Evolutionary conservation across 1,140 invertebrate species (phyloP), one percentile per base, ranked within the genome.

Genomic region (Aradophagus sp.): DNA sequence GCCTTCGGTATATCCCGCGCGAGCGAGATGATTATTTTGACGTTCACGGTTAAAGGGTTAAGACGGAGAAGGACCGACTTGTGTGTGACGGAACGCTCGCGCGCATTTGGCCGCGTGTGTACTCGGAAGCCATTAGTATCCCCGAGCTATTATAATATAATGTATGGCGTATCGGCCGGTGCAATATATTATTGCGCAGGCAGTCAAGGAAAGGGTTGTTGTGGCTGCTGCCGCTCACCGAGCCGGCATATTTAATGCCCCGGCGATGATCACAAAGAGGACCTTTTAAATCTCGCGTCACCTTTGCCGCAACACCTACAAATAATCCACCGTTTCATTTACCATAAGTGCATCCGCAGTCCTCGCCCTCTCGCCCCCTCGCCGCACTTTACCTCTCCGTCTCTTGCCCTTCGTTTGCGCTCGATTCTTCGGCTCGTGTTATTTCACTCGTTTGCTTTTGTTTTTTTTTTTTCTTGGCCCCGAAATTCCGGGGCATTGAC

Each of bases 61-160:
- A 63, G 59, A 55, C 58, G 66, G 15, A 48, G 42, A 47, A 45
- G 45, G 67, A 52, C 58, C 52, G 55, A 48, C 65, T 44, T 41
- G 59, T 72, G 59, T 72, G 61, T 66, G 19, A 66, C 53, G 68
- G 44, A 65, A 61, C 36, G 55, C 56, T 55, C 47, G 42, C 36
- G 36, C 61, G 55, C 53, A 8, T 23, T 4, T 23, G 13, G 47
- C 34, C 56, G 50, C 52, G 26, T 53, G 56, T 63, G 45, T 52
- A 45, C 58, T 68, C 70, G 70, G 70, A 53, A 73, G 70, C 70
- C 70, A 67, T 73, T 73, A 67, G 70, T 63, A 66, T 42, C 56
- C 62, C 50, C 52, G 23, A 6, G 45, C 48, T 59, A 67, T 73
- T 73, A 73, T 67, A 62, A 58, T 53, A 53, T 73, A 73, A 73